Evolutionary conservation across 2,113 vertebrate genomes (phyloP).

Genomic region (Brachypteracias leptosomus): DNA sequence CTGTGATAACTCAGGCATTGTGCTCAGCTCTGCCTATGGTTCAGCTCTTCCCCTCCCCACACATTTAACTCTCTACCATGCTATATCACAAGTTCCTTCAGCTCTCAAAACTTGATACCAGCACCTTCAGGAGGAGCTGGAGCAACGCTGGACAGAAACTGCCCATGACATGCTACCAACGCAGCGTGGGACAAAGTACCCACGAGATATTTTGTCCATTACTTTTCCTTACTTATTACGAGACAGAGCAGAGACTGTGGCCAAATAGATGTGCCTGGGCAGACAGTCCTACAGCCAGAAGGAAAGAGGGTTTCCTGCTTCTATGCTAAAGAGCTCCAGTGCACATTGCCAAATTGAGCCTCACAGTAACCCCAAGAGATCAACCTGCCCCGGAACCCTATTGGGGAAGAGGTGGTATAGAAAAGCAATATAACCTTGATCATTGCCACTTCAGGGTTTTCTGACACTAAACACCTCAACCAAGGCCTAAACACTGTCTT

Average conservation of each 20-base stretch:
- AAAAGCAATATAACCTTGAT: not conserved
- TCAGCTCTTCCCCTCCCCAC: not conserved
- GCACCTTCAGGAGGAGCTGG: not conserved
- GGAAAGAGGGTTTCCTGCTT: not conserved
- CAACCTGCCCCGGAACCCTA: not conserved
- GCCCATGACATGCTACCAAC: rapidly evolving
- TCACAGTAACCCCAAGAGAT: not conserved
- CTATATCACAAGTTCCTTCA: not conserved
- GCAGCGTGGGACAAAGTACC: not conserved
- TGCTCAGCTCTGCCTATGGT: not conserved
- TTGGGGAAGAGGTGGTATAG: not conserved
- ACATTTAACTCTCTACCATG: rapidly evolving
- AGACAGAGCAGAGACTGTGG: not conserved
- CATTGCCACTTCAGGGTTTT: not conserved
- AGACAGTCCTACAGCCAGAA: not conserved
- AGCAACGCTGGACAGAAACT: not conserved
- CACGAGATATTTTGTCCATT: not conserved
- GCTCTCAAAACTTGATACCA: not conserved
- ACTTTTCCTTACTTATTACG: not conserved
- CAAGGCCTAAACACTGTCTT: not conserved
- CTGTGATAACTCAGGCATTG: not conserved
- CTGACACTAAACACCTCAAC: not conserved
- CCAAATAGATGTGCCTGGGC: not conserved
- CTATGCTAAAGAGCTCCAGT: not conserved
- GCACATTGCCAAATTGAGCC: not conserved